Conservation (phyloP, 2,888 invertebrate species). For the Brenthis ino region DNA sequence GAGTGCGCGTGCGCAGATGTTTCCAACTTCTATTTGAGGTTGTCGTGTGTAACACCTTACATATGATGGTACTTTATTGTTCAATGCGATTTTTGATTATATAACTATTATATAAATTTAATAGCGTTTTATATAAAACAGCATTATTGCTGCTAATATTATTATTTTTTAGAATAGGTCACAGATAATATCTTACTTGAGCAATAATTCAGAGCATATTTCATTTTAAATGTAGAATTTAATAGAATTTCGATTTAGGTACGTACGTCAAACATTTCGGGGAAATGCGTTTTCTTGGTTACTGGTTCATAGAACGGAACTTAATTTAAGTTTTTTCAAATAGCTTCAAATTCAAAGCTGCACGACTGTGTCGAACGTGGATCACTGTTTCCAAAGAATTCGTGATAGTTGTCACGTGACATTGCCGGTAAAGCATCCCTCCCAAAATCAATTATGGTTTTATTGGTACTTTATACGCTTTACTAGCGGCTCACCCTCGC, state of each 20-base stretch:
- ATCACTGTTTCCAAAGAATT: conserved; percentile 53
- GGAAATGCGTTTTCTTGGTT: not conserved
- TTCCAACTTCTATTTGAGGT: conserved; percentile 77
- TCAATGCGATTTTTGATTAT: conserved; percentile 10
- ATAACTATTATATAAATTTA: no score
- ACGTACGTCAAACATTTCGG: no score
- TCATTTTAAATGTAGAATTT: no score
- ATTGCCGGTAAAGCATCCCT: conserved; percentile 41
- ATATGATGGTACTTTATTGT: conserved; percentile 39
- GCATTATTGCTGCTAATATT: no score
- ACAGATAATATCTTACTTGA: no score
- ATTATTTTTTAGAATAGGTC: no score
- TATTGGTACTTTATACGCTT: conserved; percentile 35
- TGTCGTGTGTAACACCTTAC: conserved; percentile 67
- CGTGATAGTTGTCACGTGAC: conserved; percentile 58
- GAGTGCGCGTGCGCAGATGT: conserved; percentile 67
- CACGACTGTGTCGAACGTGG: conserved; percentile 54
- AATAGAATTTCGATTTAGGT: no score
- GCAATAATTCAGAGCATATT: no score
- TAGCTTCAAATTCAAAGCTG: conserved; percentile 39
- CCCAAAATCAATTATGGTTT: conserved; percentile 40
- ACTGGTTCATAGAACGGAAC: conserved; percentile 10
- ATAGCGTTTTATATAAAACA: no score
- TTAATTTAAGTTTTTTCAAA: conserved; percentile 46
- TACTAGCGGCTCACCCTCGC: no score